Evolutionary conservation across 2,113 vertebrate genomes (phyloP).

Genomic region (Sorex fumeus): DNA sequence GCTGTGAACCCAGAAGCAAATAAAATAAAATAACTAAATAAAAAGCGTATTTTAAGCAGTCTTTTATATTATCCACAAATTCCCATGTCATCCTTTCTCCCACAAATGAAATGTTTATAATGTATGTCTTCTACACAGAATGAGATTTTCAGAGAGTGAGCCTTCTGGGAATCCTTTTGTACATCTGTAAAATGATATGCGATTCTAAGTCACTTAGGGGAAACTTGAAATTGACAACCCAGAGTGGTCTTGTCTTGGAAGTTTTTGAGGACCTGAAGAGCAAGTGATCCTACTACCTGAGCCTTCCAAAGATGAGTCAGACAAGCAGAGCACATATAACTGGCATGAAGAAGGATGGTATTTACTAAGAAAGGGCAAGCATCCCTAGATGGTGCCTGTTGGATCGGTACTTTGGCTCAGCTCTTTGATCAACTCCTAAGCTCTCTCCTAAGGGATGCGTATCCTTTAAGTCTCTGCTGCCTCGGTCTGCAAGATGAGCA

Average conservation of each 20-base stretch:
- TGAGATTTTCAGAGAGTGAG: not conserved
- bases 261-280: slow-evolving; percentile 7
- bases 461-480: not conserved
- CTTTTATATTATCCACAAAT: slow-evolving; percentile 33
- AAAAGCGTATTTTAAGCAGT: not conserved
- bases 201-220: not conserved
- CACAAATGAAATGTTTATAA: not conserved
- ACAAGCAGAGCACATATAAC: not conserved
- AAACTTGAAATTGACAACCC: not conserved
- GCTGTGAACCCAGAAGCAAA: no score
- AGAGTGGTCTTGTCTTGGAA: not conserved
- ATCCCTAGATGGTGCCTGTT: fast-evolving
- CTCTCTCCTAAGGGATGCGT: not conserved
- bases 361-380: not conserved
- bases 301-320: not conserved
- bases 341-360: not conserved
- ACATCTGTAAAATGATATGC: not conserved
- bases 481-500: no score
- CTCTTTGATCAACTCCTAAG: not conserved
- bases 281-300: not conserved
- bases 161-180: not conserved
- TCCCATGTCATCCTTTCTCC: not conserved
- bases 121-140: not conserved
- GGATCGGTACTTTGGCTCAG: not conserved
- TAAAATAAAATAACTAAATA: no score